phyloP scores from a whole-genome alignment of 2,888 invertebrate genomes.

The Cinara cedri region DNA sequence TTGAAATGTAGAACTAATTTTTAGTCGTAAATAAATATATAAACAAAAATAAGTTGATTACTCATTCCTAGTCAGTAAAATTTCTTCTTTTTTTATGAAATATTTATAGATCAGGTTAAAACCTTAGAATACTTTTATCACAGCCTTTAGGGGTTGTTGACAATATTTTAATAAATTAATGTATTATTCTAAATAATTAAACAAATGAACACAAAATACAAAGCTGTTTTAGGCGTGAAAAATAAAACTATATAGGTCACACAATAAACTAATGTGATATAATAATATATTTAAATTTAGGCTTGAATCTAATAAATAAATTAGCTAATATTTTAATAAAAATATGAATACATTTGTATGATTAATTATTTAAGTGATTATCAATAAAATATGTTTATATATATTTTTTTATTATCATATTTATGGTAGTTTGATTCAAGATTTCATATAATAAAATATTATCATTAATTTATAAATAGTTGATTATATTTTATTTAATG shows the following conservation, averaged over 20 bases:
- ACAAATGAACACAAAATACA: conserved; percentile 15
- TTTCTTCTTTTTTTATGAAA: not conserved
- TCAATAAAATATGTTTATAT: conserved; percentile 2
- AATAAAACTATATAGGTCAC: not conserved
- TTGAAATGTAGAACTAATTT: conserved; percentile 30
- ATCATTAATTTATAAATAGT: conserved; percentile 5
- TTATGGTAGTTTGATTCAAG: too few species aligned
- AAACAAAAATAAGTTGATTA: conserved; percentile 13
- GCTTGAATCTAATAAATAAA: conserved; percentile 12
- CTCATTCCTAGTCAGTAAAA: not conserved
- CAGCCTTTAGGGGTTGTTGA: conserved; percentile 53
- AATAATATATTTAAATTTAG: conserved; percentile 8
- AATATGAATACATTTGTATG: not conserved
- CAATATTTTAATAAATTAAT: conserved; percentile 44
- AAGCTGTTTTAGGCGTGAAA: conserved; percentile 3
- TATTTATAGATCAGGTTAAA: conserved; percentile 30
- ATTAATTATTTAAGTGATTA: conserved; percentile 8
- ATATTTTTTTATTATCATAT: not conserved
- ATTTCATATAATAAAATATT: conserved; percentile 13
- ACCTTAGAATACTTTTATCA: conserved; percentile 46
- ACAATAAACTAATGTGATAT: conserved; percentile 19
- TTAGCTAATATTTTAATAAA: not conserved
- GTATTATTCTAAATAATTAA: conserved; percentile 31
- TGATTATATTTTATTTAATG: conserved; percentile 9
- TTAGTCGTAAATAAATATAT: conserved; percentile 1